Base-by-base conservation (phyloP, 64 coral and sea anemone species). In the Stylophora pistillata region DNA sequence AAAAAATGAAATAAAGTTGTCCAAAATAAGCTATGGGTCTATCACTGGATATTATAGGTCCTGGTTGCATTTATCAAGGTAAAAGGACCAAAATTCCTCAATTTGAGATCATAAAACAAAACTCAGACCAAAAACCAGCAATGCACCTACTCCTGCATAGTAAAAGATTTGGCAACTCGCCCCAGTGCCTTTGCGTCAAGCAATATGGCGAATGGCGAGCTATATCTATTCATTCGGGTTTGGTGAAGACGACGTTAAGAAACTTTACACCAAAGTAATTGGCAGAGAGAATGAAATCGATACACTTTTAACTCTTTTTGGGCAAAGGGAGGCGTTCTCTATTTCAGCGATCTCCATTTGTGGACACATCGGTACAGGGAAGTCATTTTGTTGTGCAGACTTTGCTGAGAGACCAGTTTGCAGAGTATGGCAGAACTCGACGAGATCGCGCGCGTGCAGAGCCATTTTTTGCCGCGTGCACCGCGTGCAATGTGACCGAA, bases 321-420 rank as follows among this genome's bases (percentile, higher is more conserved):
- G 87, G 70, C 47, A 65, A 58, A 86, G 79, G 15, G n/a, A 20
- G 55, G 74, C 87, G 23, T 80, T 63, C 29, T 70, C 78, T 9
- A 91, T 83, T 58, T 87, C 93, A 15, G 77, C 90, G 33, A 56
- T 99, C 71, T 95, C 95, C 60, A 9, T 99, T 9, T 95, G 89
- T 65, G 97, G 97, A 0, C 93, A 99, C 69, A 95, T 93, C 6
- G 93, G 90, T 13, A 99, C 97, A 29, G 97, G 89, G 52, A 99
- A 99, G 79, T 92, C 72, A 17, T 89, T 89, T 47, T n/a, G 87
- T 95, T 53, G 61, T 99, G 2, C 81, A 99, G 77, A 95, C 78
- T 31, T 58, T 99, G 73, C 34, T 99, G 15, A 73, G 88, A 77
- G 87, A 78, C 10, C 73, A 93, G 96, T 95, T n/a, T n/a, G n/a